These are phyloP conservation scores for Dendrophyllia cribrosa DNA, from an alignment of 64 coral and sea anemone genomes.

Conservation along the genomic window DNA sequence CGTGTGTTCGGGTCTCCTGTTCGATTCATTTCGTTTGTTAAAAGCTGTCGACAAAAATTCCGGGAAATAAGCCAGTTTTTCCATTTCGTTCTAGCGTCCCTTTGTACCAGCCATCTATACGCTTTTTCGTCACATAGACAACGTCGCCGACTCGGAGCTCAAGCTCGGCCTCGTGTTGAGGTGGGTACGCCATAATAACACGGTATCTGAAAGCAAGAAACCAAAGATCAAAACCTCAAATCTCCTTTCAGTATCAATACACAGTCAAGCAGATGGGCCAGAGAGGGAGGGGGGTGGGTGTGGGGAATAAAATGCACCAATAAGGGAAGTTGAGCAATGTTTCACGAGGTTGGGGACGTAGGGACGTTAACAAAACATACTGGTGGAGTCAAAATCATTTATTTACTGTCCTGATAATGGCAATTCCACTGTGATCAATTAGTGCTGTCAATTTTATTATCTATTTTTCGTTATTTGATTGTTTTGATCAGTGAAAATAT, in stretches of 20 bases:
- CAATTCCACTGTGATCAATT: too few relatives aligned
- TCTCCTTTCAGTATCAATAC: not conserved
- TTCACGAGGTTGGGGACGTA: not conserved
- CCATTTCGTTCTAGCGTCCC: slow-evolving; percentile 98
- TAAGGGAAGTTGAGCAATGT: too few relatives aligned
- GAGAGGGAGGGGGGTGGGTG: too few relatives aligned
- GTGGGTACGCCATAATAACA: slow-evolving; percentile 82
- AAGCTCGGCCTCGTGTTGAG: slow-evolving; percentile 88
- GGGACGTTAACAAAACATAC: not conserved
- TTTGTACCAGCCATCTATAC: slow-evolving; percentile 96
- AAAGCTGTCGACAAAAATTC: slow-evolving; percentile 88
- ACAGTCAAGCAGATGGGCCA: not conserved
- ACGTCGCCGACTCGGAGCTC: slow-evolving; percentile 90
- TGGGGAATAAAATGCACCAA: too few relatives aligned
- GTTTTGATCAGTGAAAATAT: too few relatives aligned
- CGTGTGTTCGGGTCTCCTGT: not conserved
- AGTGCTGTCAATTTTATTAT: too few relatives aligned
- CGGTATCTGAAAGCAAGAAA: slow-evolving; percentile 58
- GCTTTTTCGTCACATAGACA: slow-evolving; percentile 90
- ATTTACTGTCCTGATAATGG: too few relatives aligned
- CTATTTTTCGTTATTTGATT: too few relatives aligned
- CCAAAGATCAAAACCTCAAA: not conserved
- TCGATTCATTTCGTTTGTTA: slow-evolving; percentile 1
- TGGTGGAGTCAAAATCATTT: not conserved
- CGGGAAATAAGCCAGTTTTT: slow-evolving; percentile 92